Percentiles rank a stretch among this genome's conserved stretches.
phyloP scores from a whole-genome alignment of 1,140 invertebrate species.

The Drosophila melanogaster region Release_6_plus_ISO1_MT NC_004354.4:20726501-20727000 shows the following conservation, averaged over 20 bases:
- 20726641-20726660: constrained; percentile 80
- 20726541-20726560: constrained; percentile 71
- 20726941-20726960: constrained; percentile 15
- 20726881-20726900: constrained; percentile 80
- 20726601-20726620: constrained; percentile 49
- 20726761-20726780: background rate
- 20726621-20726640: constrained; percentile 82
- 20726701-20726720: constrained; percentile 55
- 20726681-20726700: constrained; percentile 77
- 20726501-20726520: constrained; percentile 68
- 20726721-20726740: background rate
- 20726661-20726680: constrained; percentile 44
- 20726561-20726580: background rate
- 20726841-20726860: constrained; percentile 63
- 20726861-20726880: constrained; percentile 77
- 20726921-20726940: constrained; percentile 18
- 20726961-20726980: constrained; percentile 3
- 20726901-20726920: constrained; percentile 57
- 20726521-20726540: constrained; percentile 83
- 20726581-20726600: too few species aligned
- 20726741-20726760: constrained; percentile 2
- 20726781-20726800: background rate
- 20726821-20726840: constrained; percentile 29
- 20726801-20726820: background rate
- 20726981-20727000: too few species aligned